phyloP scores from a whole-genome alignment of 1,140 invertebrate species.

The Aphidius ervi region DNA sequence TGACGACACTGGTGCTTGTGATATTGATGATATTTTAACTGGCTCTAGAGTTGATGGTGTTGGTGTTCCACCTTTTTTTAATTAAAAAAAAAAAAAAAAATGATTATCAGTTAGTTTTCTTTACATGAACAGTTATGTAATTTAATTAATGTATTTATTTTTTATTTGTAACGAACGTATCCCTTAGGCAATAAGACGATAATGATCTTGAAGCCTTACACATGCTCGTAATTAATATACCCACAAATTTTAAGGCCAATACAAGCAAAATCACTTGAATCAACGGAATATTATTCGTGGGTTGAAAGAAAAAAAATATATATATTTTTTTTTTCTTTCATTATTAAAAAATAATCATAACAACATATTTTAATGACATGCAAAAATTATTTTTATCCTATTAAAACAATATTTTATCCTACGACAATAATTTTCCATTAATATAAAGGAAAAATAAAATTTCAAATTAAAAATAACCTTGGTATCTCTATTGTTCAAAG shows the following conservation, averaged over 20 bases:
- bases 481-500: too few relatives aligned
- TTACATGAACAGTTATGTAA: constrained; percentile 9
- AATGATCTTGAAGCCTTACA: constrained; percentile 38
- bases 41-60: constrained; percentile 45
- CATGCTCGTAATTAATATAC: constrained; percentile 34
- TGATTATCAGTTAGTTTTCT: not conserved
- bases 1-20: constrained; percentile 11
- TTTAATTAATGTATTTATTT: constrained; percentile 4
- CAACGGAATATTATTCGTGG: constrained; percentile 24
- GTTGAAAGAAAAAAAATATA: not conserved
- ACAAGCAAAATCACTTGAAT: constrained; percentile 26
- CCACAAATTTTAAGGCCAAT: constrained; percentile 29
- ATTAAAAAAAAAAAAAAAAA: constrained; percentile 13
- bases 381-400: too few relatives aligned
- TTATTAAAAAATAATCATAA: too few relatives aligned
- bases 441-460: too few relatives aligned
- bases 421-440: too few relatives aligned
- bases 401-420: too few relatives aligned
- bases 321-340: too few relatives aligned
- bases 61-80: constrained; percentile 54
- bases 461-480: too few relatives aligned
- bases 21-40: constrained; percentile 27
- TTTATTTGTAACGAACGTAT: constrained; percentile 35
- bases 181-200: constrained; percentile 34
- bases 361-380: too few relatives aligned